phyloP scores from a whole-genome alignment of 2,888 invertebrate species.

The Drosophila kuntzei region DNA sequence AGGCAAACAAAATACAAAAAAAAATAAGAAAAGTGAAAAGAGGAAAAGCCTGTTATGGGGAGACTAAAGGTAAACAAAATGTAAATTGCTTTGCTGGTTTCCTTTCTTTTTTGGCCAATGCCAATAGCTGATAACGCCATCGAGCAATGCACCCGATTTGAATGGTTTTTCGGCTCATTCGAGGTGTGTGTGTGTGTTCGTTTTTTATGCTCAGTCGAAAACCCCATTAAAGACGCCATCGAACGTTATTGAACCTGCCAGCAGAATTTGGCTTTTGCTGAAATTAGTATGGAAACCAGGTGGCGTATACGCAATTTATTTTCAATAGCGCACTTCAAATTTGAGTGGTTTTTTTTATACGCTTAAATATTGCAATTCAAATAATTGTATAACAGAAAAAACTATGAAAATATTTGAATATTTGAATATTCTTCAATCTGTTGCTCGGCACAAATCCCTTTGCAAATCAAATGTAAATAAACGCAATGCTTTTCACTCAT shows the following conservation, averaged over 20 bases:
- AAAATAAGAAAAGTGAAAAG: not conserved
- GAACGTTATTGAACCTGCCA: conserved; percentile 63
- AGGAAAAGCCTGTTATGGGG: conserved; percentile 10
- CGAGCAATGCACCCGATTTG: conserved; percentile 53
- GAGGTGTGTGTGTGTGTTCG: not conserved
- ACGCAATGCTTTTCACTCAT: conserved; percentile 53
- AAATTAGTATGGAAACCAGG: conserved; percentile 31
- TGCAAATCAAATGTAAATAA: conserved; percentile 67
- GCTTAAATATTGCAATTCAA: conserved; percentile 6
- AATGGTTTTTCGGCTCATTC: conserved; percentile 23
- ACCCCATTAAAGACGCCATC: conserved; percentile 46
- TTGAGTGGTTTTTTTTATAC: conserved; percentile 30
- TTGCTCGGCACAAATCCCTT: conserved; percentile 25
- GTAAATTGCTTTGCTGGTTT: conserved; percentile 65
- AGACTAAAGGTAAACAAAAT: conserved; percentile 64
- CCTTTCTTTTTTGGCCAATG: conserved; percentile 48
- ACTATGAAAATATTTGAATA: conserved; percentile 16
- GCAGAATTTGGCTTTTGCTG: conserved; percentile 29
- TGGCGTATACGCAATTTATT: conserved; percentile 45
- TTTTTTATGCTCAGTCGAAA: conserved; percentile 43
- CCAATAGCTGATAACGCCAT: conserved; percentile 60
- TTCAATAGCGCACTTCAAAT: conserved; percentile 8
- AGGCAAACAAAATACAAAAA: conserved; percentile 10
- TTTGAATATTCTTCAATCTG: conserved; percentile 10
- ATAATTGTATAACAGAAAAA: conserved; percentile 15